Evolutionary conservation across 2,113 vertebrate species (phyloP), one percentile per base, ranked within the genome.

Genomic region (Oncorhynchus tshawytscha): DNA sequence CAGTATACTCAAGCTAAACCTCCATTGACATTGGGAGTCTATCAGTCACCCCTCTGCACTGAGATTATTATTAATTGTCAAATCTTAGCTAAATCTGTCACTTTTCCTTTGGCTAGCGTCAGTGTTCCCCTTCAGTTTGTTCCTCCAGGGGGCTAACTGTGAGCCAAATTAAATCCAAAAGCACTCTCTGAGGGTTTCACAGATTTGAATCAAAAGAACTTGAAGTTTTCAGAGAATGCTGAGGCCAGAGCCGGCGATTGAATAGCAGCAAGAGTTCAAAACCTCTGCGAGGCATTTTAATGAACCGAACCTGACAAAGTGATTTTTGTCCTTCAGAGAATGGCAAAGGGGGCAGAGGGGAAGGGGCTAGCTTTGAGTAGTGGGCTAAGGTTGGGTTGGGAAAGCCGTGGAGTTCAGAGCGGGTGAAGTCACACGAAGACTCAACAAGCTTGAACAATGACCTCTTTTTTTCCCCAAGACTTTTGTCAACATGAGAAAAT

Each of bases 401-500:
- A 82, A 84, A 81, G 69, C 54, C 49, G 62, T 7, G 22, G 73
- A 73, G 78, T 80, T 83, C 81, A 76, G 60, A 74, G 31, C 81
- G 79, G 82, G 74, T 79, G 60, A 82, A 84, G 74, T 83, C 84
- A 84, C 79, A 86, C 73, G 66, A 81, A 76, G 71, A 59, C 86
- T 88, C 80, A 74, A 84, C 86, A 72, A 81, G 77, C 70, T 16
- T 22, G 71, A 70, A 87, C 79, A 87, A 87, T 85, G 78, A 74
- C 79, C 78, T 78, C 73, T 75, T 81, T 81, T 85, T 85, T 79
- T 76, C 62, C 45, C 74, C 31, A 77, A 67, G 75, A 83, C 83
- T 84, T 87, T 84, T 79, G 85, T 87, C 81, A 82, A 87, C 83
- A 85, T 76, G 76, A 83, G 84, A 85, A 86, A 80, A 87, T 83